phyloP scores from a whole-genome alignment of 2,113 vertebrate species.

The Paedocypris sp. region DNA sequence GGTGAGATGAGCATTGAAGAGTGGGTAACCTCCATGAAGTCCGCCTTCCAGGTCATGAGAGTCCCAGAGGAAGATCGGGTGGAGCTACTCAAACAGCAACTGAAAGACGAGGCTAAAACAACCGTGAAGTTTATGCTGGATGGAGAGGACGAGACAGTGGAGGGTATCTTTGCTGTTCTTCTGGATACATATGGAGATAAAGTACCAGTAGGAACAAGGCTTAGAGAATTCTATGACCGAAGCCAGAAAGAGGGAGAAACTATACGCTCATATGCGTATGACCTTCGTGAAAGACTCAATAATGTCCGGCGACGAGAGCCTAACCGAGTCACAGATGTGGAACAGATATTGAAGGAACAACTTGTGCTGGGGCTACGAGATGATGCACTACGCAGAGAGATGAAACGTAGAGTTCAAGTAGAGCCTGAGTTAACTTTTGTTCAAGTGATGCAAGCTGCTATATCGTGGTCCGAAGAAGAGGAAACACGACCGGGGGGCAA shows the following conservation, averaged over 20 bases:
- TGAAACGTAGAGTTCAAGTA: background rate
- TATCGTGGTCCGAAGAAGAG: conserved; percentile 17
- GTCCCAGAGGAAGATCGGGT: background rate
- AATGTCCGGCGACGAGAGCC: background rate
- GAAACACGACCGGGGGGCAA: background rate
- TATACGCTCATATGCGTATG: background rate
- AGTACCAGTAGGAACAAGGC: background rate
- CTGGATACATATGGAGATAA: background rate
- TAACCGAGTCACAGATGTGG: background rate
- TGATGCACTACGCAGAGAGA: conserved; percentile 5
- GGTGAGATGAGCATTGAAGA: background rate
- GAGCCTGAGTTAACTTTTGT: background rate
- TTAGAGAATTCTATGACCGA: background rate
- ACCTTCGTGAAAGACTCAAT: background rate
- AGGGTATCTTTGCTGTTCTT: background rate
- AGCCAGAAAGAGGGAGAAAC: background rate
- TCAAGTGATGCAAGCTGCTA: conserved; percentile 4
- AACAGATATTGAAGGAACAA: conserved; percentile 1
- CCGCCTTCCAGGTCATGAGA: background rate
- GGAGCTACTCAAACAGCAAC: background rate
- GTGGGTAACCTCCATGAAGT: background rate
- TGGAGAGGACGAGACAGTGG: background rate
- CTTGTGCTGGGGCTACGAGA: conserved; percentile 3
- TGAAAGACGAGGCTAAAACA: background rate
- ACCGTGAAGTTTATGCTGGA: background rate